phyloP scores from a whole-genome alignment of 1,140 invertebrate genomes.

The Teleogryllus occipitalis region DNA sequence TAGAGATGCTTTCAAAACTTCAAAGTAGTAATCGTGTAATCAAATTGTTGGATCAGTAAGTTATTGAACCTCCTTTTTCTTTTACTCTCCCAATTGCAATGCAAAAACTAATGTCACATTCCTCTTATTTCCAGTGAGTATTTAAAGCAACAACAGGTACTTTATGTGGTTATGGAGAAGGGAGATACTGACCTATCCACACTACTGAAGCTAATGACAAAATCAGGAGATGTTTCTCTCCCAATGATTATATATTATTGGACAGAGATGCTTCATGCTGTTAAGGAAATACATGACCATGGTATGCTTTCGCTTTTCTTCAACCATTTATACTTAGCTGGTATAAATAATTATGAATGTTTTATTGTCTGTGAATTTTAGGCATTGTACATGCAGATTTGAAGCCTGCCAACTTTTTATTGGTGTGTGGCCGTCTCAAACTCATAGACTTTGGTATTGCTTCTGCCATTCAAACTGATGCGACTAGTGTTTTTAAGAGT shows the following conservation, averaged over 20 bases:
- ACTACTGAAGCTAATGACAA: conserved; percentile 54
- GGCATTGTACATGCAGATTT: conserved; percentile 93
- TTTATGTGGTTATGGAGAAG: conserved; percentile 86
- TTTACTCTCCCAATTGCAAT: not conserved
- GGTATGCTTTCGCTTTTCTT: conserved; percentile 43
- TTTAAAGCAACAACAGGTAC: conserved; percentile 34
- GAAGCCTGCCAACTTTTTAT: conserved; percentile 94
- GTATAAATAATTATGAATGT: not conserved
- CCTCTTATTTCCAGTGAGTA: conserved; percentile 40
- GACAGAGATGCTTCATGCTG: conserved; percentile 87
- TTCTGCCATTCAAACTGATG: conserved; percentile 78
- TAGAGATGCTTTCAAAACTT: not conserved
- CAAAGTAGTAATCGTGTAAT: not conserved
- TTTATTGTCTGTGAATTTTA: conserved; percentile 36
- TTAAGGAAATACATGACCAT: conserved; percentile 81
- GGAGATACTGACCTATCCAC: conserved; percentile 82
- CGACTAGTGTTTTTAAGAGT: conserved; percentile 81
- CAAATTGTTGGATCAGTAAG: not conserved
- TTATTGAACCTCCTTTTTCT: not conserved
- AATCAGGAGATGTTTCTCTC: conserved; percentile 48
- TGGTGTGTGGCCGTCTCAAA: conserved; percentile 80
- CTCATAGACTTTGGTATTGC: conserved; percentile 98
- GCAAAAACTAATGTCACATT: not conserved
- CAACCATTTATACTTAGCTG: not conserved
- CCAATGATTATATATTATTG: conserved; percentile 79